Base-by-base conservation (phyloP, 1,140 invertebrate species). In the Stegodyphus mimosarum region DNA sequence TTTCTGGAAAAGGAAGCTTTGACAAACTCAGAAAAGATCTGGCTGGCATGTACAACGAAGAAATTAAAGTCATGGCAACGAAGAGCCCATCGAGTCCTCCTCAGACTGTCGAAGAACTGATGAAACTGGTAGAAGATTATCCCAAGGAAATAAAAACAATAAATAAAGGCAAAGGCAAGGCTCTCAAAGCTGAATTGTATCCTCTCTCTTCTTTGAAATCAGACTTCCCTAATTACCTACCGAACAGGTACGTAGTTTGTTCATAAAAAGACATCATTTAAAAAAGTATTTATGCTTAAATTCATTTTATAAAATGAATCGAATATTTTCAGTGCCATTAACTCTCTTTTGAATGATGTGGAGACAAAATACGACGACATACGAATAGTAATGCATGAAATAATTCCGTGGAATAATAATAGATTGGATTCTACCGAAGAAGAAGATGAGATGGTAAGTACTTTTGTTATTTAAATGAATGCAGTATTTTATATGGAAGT, bases 361-460 rank as follows among this genome's bases (percentile, higher is more conserved):
- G 85, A 86, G 10, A 80, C 85, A 48, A 86, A 86, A 18, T 86
- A 86, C 11, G 85, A 86, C n/a, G 85, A 86, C 7, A 75, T 86
- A 49, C 33, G 85, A 33, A 79, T 55, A 2, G 71, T 77, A 6
- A 74, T 67, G 51, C 33, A 49, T n/a, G 85, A 86, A 55, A 55
- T 86, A 13, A 53, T 60, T 18, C 33, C 71, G 13, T 86, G 85
- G 85, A 80, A 86, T 64, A 60, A 50, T 10, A 79, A 75, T 13
- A 70, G 73, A 66, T 17, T 49, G 7, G 77, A 80, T 18, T 17
- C 69, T 6, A 69, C 71, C 6, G 76, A 86, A 50, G 85, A 86
- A 70, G 71, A 86, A 51, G 55, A 79, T 6, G 77, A 80, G 18
- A n/a, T 13, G 64, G 85, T 85, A 55, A 53, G 17, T 74, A 0